Base-by-base conservation (phyloP, 2,888 invertebrate species). In the Cheilosia urbana region DNA sequence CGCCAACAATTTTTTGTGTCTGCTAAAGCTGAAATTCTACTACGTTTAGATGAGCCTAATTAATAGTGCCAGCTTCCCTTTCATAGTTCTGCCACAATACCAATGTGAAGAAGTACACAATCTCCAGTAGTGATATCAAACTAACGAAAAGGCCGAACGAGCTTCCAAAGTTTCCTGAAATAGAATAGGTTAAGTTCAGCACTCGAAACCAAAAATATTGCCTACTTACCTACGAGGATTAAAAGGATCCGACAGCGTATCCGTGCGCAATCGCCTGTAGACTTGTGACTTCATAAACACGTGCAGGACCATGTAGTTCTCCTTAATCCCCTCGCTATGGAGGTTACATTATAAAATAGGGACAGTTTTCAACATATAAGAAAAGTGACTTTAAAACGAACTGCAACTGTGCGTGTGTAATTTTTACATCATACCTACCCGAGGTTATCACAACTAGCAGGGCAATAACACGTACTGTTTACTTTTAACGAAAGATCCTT, bases 381-480 rank as follows among this genome's bases (percentile, higher is more conserved):
- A 21, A 21, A 21, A 2, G 2, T 1, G 2, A 1, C 2, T 21
- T 2, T 21, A 21, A 21, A 21, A 21, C 21, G 21, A 21, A 21
- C 2, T 2, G 42, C n/a, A 42, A 42, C 13, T 42, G 42, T 11
- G 90, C 87, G 17, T 87, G 88, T 0, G 90, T 89, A 2, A 90
- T 87, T 58, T 90, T 89, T 0, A 90, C 89, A 80, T 90, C 88
- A 66, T 89, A 92, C 21, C 89, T 89, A 92, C 21, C 89, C 88
- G 7, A 90, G 83, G 62, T 88, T 89, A 34, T 91, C 89, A 63
- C 92, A 92, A 47, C 88, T 89, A 49, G 90, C 85, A 0, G 91
- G 91, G 57, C 92, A 92, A 3, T 87, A 60, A 62, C 92, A 92
- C 27, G 89, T 37, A 11, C 66, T 80, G 3, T 27, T 47, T 13